phyloP scores from a whole-genome alignment of 2,888 invertebrate species.

The Pilophorus perplexus region DNA sequence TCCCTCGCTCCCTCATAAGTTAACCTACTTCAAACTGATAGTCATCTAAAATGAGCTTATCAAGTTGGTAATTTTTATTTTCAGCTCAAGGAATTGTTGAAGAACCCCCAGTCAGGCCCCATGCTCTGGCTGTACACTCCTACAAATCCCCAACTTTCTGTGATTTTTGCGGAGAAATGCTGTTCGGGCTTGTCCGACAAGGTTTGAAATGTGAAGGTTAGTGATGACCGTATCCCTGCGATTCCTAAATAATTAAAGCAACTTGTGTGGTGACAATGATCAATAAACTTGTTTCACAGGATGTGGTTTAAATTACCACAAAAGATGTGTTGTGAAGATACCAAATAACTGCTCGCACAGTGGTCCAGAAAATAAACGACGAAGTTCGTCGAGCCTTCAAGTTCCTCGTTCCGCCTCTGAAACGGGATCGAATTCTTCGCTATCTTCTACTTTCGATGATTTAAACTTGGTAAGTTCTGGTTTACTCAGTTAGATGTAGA shows the following conservation, averaged over 20 bases:
- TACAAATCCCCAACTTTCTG: conserved; percentile 99
- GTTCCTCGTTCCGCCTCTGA: conserved; percentile 69
- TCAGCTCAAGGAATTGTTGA: conserved; percentile 58
- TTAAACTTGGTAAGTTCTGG: conserved; percentile 16
- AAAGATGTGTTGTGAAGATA: conserved; percentile 93
- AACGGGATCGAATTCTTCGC: conserved; percentile 68
- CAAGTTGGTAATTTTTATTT: too few relatives aligned
- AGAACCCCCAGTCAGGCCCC: conserved; percentile 72
- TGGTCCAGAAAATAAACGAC: conserved; percentile 50
- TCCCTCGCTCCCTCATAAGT: too few relatives aligned
- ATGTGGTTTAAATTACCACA: conserved; percentile 97
- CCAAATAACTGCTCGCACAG: conserved; percentile 89
- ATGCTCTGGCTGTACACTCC: conserved; percentile 92
- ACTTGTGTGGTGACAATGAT: too few relatives aligned
- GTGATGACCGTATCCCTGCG: too few relatives aligned
- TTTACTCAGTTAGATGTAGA: not conserved
- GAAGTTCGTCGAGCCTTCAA: conserved; percentile 56
- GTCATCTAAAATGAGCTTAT: too few relatives aligned
- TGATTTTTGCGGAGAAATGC: conserved; percentile 99
- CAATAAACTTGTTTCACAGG: too few relatives aligned
- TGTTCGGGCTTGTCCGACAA: conserved; percentile 96
- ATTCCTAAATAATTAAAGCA: too few relatives aligned
- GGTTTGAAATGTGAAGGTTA: conserved; percentile 98
- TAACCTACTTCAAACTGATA: too few relatives aligned
- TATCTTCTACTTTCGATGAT: conserved; percentile 53